phyloP scores from a whole-genome alignment of 1,140 invertebrate species.

The Leptinotarsa texana region DNA sequence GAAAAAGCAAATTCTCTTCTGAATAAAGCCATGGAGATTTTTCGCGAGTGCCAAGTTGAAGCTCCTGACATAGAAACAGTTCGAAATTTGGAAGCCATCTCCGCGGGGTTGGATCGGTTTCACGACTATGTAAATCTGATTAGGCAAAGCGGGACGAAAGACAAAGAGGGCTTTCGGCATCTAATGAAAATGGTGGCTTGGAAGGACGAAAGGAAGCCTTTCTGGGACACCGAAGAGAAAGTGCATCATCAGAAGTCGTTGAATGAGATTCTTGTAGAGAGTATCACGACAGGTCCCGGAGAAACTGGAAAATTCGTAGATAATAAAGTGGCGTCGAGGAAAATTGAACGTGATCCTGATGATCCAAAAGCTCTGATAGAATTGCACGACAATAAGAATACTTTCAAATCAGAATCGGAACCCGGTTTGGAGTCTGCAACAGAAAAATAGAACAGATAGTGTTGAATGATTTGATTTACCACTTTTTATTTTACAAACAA shows the following conservation, averaged over 20 bases:
- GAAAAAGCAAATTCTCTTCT: constrained; percentile 46
- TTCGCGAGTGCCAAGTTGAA: constrained; percentile 41
- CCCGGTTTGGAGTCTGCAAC: neutral
- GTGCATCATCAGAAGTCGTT: neutral
- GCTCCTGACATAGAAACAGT: constrained; percentile 41
- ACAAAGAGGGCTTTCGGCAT: constrained; percentile 19
- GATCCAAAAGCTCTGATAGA: constrained; percentile 1
- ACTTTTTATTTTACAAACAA: too few relatives aligned
- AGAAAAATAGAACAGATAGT: too few relatives aligned
- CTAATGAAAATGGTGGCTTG: constrained; percentile 37
- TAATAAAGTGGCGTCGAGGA: too few relatives aligned
- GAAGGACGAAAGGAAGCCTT: constrained; percentile 39
- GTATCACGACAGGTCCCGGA: neutral
- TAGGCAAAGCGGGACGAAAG: constrained; percentile 28
- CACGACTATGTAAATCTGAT: constrained; percentile 37
- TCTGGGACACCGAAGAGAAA: constrained; percentile 2
- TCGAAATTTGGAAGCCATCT: constrained; percentile 49
- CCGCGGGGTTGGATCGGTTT: constrained; percentile 44
- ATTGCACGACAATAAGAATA: constrained; percentile 2
- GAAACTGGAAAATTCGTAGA: neutral
- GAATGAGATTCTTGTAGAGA: neutral
- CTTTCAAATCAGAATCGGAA: neutral
- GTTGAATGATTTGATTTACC: too few relatives aligned
- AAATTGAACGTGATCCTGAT: neutral
- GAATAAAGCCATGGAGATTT: constrained; percentile 45